Conservation (phyloP, 2,113 vertebrate species). For the Nymphicus hollandicus region DNA sequence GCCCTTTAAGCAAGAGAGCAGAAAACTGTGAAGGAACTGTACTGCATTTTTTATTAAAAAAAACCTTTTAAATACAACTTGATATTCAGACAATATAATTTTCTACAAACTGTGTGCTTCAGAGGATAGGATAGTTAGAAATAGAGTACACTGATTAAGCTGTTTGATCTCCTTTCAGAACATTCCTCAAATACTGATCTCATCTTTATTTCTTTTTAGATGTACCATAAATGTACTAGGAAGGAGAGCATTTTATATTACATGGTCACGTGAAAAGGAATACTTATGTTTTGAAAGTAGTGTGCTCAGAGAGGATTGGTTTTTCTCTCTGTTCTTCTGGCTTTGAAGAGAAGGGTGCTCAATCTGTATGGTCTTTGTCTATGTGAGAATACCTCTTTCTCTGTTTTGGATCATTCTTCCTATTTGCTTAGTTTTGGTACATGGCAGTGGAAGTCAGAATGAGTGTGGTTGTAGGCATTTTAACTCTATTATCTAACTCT, state of each 20-base stretch:
- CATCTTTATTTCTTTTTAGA: background rate
- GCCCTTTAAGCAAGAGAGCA: background rate
- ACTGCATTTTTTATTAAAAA: background rate
- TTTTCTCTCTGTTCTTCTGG: background rate
- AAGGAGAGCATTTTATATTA: background rate
- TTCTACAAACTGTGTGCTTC: background rate
- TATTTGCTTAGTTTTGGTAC: background rate
- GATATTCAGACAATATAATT: background rate
- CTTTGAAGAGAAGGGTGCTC: background rate
- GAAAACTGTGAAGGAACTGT: background rate
- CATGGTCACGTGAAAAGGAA: background rate
- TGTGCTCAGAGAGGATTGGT: background rate
- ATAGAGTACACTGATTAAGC: background rate
- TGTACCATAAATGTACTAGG: background rate
- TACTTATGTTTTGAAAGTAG: background rate
- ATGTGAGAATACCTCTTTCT: background rate
- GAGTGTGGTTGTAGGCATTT: background rate
- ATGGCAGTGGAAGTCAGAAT: background rate
- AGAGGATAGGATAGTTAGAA: background rate
- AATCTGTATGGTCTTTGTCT: background rate
- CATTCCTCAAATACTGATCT: background rate
- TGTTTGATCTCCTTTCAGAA: background rate
- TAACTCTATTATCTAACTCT: background rate
- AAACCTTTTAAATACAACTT: background rate
- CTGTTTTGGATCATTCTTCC: background rate